A percentile compares a stretch with the other conserved stretches of the same genome.
Conservation (phyloP, 1,140 invertebrate species). For the Carcinoscorpius rotundicauda region DNA sequence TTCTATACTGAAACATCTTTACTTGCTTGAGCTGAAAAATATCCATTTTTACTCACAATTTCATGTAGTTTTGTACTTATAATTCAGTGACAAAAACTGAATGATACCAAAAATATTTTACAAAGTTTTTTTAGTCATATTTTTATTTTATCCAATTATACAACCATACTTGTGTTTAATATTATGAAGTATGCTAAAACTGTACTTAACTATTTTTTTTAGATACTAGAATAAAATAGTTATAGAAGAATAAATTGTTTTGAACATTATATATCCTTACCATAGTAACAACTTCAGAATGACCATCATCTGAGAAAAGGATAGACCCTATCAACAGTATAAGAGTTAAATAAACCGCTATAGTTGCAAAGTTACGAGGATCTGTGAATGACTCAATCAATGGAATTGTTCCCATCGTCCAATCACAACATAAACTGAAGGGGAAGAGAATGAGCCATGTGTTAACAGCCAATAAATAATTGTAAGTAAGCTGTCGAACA, state of each 20-base stretch:
- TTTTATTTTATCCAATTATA: no score
- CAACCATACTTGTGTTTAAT: no score
- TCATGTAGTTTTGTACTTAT: no score
- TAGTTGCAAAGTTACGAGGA: conserved; percentile 67
- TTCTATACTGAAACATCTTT: no score
- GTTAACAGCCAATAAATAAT: conserved; percentile 83
- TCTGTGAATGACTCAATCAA: conserved; percentile 66
- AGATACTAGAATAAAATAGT: no score
- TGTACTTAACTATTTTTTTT: no score
- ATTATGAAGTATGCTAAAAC: no score
- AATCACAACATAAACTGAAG: conserved; percentile 86
- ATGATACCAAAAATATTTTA: no score
- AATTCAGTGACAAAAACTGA: no score
- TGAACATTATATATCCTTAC: conserved; percentile 1
- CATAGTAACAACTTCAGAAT: conserved; percentile 11
- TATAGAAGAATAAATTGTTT: background rate
- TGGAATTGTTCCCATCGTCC: conserved; percentile 96
- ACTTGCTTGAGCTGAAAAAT: no score
- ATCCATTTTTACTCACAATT: no score
- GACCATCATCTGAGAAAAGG: conserved; percentile 7
- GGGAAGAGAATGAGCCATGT: conserved; percentile 79
- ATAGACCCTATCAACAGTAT: conserved; percentile 11
- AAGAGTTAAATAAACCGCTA: conserved; percentile 53
- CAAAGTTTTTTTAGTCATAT: no score
- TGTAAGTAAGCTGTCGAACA: conserved; percentile 76